A percentile compares a stretch with the other conserved stretches of the same genome.
Conservation (phyloP, 2,797 vertebrate species). For the Dromococcyx pavoninus region DNA sequence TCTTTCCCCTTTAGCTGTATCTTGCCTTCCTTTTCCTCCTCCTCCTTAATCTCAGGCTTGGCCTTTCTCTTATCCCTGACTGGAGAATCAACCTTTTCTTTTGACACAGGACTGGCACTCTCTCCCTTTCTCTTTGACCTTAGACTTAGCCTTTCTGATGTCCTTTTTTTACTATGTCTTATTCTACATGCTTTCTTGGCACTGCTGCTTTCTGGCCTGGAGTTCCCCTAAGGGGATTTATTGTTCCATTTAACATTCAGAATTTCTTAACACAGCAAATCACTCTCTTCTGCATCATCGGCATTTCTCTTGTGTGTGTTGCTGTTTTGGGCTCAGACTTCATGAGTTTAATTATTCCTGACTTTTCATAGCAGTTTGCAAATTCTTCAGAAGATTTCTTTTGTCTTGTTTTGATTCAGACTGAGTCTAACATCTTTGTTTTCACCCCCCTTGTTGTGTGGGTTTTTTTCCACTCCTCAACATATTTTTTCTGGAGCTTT, state of each 20-base stretch:
- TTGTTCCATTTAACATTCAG: background rate
- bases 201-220: background rate
- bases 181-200: background rate
- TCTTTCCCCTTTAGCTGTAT: background rate
- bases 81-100: constrained; percentile 6
- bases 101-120: background rate
- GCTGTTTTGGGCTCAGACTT: background rate
- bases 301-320: background rate
- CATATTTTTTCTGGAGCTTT: background rate
- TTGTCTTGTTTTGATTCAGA: background rate
- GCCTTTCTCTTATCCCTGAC: constrained; percentile 2
- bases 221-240: constrained; percentile 12
- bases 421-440: background rate
- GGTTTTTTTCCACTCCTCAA: no score
- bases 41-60: constrained; percentile 40
- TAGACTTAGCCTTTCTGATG: constrained; percentile 14
- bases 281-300: background rate
- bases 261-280: background rate
- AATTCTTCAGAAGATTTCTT: background rate
- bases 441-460: background rate
- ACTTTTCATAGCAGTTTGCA: constrained; percentile 1
- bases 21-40: constrained; percentile 12
- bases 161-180: background rate
- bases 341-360: background rate
- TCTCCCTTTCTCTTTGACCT: constrained; percentile 39